Evolutionary conservation across 1,140 invertebrate species (phyloP).

Genomic region (Heliconius melpomene): DNA sequence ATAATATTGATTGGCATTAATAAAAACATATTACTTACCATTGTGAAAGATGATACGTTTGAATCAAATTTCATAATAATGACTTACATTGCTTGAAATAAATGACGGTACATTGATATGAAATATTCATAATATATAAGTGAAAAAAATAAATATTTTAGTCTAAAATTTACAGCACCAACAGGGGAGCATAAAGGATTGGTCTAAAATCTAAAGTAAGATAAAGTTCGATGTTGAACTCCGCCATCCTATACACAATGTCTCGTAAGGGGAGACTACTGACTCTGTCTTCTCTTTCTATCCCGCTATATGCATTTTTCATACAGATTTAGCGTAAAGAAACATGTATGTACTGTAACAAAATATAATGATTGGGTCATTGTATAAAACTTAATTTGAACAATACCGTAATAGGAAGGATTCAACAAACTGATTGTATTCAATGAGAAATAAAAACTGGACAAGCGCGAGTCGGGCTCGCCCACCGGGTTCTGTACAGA

Average conservation of each 20-base stretch:
- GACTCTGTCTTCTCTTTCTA: too few species aligned
- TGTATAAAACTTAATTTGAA: background rate
- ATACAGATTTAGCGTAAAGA: too few species aligned
- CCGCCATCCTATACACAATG: too few species aligned
- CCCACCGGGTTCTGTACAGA: too few species aligned
- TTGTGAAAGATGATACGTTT: conserved; percentile 22
- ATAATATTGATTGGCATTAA: conserved; percentile 25
- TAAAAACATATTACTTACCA: conserved; percentile 22
- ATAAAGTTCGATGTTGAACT: too few species aligned
- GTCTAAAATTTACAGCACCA: too few species aligned
- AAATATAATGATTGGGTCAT: background rate
- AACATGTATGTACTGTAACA: background rate
- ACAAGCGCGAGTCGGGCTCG: too few species aligned
- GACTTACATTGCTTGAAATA: background rate
- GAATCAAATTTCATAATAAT: conserved; percentile 14
- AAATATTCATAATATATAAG: background rate
- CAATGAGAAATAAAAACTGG: background rate
- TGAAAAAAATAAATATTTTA: too few species aligned
- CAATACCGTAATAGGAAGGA: background rate
- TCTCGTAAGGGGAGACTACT: too few species aligned
- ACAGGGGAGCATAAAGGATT: too few species aligned
- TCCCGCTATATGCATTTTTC: too few species aligned
- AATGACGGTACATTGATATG: background rate
- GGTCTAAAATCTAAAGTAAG: too few species aligned
- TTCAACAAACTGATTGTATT: background rate